Evolutionary conservation across 2,888 invertebrate species (phyloP).

Genomic region (Taenaris catops): DNA sequence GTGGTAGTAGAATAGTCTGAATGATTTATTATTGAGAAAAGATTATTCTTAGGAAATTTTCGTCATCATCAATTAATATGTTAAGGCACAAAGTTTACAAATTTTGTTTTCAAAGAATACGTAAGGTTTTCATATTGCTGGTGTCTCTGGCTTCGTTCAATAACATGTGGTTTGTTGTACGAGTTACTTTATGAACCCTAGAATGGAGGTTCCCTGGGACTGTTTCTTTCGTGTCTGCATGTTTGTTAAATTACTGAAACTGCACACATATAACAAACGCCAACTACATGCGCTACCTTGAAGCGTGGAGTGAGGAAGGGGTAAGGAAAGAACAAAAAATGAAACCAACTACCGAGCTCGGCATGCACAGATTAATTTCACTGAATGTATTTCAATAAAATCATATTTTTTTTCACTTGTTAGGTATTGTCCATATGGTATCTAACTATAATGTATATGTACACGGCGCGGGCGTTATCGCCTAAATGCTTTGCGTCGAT

Average conservation of each 20-base stretch:
- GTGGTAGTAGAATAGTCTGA: too few relatives aligned
- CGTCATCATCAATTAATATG: too few relatives aligned
- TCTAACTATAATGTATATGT: slow-evolving; percentile 74
- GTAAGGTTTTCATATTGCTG: too few relatives aligned
- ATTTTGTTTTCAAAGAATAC: too few relatives aligned
- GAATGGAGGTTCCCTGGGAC: not conserved
- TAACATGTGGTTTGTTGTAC: too few relatives aligned
- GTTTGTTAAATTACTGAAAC: slow-evolving; percentile 9
- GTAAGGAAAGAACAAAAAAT: slow-evolving; percentile 46
- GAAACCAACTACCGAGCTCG: slow-evolving; percentile 32
- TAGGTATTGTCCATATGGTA: slow-evolving; percentile 79
- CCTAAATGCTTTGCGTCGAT: slow-evolving; percentile 56
- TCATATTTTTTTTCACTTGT: slow-evolving; percentile 69
- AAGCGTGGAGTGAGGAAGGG: slow-evolving; percentile 39
- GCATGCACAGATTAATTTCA: slow-evolving; percentile 68
- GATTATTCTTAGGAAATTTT: too few relatives aligned
- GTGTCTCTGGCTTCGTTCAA: too few relatives aligned
- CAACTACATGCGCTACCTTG: slow-evolving; percentile 52
- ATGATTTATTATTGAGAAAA: too few relatives aligned
- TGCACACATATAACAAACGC: slow-evolving; percentile 30
- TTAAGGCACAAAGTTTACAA: too few relatives aligned
- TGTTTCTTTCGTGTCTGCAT: not conserved
- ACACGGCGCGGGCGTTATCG: slow-evolving; percentile 30
- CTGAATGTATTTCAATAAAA: slow-evolving; percentile 77
- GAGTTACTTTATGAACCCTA: too few relatives aligned